Evolutionary conservation across 92 coral and sea anemone genomes (phyloP).

Genomic region (Epizoanthus fatuus): DNA sequence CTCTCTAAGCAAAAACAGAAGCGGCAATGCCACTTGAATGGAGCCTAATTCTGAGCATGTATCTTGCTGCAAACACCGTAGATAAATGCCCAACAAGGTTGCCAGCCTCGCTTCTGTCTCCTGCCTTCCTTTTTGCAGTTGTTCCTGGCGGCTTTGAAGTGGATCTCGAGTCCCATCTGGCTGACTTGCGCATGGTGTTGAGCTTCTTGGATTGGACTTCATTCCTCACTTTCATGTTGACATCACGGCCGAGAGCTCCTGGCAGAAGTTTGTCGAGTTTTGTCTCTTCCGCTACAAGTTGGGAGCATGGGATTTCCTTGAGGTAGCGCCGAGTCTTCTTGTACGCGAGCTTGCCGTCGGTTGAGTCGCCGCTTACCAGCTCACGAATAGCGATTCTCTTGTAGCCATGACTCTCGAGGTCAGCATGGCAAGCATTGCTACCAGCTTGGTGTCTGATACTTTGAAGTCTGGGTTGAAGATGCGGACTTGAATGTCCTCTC

Average conservation of each 20-base stretch:
- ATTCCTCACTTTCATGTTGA: not conserved
- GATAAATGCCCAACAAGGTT: not conserved
- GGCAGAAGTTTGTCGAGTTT: not conserved
- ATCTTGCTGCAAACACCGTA: not conserved
- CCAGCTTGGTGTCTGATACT: not conserved
- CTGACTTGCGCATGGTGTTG: conserved; percentile 15
- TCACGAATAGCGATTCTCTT: not conserved
- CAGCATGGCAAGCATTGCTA: not conserved
- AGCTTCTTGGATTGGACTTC: not conserved
- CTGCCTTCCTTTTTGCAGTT: not conserved
- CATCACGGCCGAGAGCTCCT: not conserved
- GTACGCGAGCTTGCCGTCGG: not conserved
- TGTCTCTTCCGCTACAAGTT: not conserved
- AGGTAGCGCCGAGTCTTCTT: not conserved
- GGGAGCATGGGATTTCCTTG: not conserved
- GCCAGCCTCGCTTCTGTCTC: not conserved
- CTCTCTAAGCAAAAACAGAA: too few relatives aligned
- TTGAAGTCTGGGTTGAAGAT: not conserved
- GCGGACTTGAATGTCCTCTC: not conserved
- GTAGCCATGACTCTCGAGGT: conserved; percentile 12
- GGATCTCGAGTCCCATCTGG: not conserved
- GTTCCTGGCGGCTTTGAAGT: not conserved
- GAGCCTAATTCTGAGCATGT: not conserved
- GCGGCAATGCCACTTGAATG: too few relatives aligned
- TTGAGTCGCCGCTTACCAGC: not conserved